Conservation (phyloP, 64 coral and sea anemone species). For the Actinia tenebrosa region DNA sequence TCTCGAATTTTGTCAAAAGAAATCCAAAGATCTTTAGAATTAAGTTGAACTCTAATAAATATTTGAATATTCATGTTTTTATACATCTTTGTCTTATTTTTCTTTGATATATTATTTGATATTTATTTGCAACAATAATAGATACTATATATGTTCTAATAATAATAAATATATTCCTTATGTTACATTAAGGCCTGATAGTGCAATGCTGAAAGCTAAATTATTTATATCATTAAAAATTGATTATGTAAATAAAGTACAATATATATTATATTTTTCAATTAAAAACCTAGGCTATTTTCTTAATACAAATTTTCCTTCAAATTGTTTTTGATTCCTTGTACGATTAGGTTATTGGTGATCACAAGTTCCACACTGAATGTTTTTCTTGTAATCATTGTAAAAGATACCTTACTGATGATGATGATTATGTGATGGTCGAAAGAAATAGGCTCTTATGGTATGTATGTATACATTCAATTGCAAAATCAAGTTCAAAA, state of each 20-base stretch:
- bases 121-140: background rate
- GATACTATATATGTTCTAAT: too few relatives aligned
- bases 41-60: background rate
- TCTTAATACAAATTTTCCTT: background rate
- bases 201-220: background rate
- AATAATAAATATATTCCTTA: too few relatives aligned
- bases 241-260: background rate
- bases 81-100: background rate
- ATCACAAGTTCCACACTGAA: conserved; percentile 93
- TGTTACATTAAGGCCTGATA: background rate
- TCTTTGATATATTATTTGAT: background rate
- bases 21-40: background rate
- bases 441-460: conserved; percentile 86
- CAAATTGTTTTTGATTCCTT: conserved; percentile 1
- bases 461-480: conserved; percentile 23
- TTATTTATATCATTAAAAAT: background rate
- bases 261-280: conserved; percentile 2
- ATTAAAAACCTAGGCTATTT: background rate
- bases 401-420: conserved; percentile 70
- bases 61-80: background rate
- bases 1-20: background rate
- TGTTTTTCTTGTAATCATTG: conserved; percentile 90
- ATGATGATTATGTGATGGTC: conserved; percentile 79
- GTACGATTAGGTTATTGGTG: conserved; percentile 65
- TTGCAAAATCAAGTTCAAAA: too few relatives aligned